Evolutionary conservation across 2,113 vertebrate genomes (phyloP).

Genomic region (Callionymus lyra): DNA sequence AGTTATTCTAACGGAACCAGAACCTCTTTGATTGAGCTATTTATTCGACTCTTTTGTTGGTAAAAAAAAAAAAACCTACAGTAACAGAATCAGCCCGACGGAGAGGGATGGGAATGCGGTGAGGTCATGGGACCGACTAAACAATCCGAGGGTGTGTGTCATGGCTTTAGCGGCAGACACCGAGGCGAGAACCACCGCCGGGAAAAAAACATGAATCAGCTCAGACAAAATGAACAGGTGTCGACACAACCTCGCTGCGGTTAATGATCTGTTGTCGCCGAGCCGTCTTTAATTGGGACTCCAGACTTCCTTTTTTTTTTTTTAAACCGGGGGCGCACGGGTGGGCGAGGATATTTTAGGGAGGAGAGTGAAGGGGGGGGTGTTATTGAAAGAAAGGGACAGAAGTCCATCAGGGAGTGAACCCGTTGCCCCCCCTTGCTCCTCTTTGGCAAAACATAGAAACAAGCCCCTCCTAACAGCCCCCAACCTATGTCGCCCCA

Average conservation of each 20-base stretch:
- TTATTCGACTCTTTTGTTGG: background rate
- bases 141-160: slow-evolving; percentile 27
- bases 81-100: slow-evolving; percentile 63
- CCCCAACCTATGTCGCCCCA: slow-evolving; percentile 5
- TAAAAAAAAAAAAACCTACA: slow-evolving; percentile 44
- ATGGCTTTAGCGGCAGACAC: slow-evolving; percentile 49
- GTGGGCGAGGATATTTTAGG: slow-evolving; percentile 27
- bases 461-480: background rate
- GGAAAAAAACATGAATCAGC: slow-evolving; percentile 56
- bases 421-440: slow-evolving; percentile 35
- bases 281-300: background rate
- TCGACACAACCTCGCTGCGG: no score
- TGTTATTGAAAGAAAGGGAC: slow-evolving; percentile 34
- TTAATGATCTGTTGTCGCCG: no score
- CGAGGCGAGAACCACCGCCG: slow-evolving; percentile 48
- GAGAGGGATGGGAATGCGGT: slow-evolving; percentile 53
- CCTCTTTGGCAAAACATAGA: slow-evolving; percentile 18
- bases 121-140: slow-evolving; percentile 59
- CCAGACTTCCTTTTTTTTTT: slow-evolving; percentile 8
- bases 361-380: slow-evolving; percentile 2
- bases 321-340: slow-evolving; percentile 26
- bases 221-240: background rate
- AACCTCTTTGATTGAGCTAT: no score
- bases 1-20: no score
- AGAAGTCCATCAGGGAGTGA: slow-evolving; percentile 40